Evolutionary conservation across 2,888 invertebrate genomes (phyloP).

Genomic region (Lypha dubia): DNA sequence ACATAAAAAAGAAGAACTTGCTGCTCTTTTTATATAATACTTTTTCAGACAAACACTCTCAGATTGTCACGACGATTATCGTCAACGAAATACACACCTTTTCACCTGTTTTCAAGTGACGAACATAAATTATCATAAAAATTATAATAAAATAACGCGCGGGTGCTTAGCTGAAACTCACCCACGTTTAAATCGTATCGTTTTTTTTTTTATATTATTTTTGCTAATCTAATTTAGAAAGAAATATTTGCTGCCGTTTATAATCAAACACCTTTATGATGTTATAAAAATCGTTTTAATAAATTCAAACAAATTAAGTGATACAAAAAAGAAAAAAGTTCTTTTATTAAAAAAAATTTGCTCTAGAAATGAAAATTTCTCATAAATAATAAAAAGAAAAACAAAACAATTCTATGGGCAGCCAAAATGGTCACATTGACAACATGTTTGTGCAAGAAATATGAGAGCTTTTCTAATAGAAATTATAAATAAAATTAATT

Average conservation of each 20-base stretch:
- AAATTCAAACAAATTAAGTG: constrained; percentile 58
- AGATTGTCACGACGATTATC: constrained; percentile 59
- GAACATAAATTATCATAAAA: constrained; percentile 65
- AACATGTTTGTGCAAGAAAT: constrained; percentile 47
- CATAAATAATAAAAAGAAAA: constrained; percentile 43
- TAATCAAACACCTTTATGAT: constrained; percentile 71
- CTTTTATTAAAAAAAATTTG: constrained; percentile 52
- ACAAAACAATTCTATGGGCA: no score
- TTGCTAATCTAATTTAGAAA: not conserved
- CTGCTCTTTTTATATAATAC: not conserved
- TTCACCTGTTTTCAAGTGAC: constrained; percentile 62
- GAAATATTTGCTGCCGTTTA: constrained; percentile 17
- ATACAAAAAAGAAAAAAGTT: constrained; percentile 18
- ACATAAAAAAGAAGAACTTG: constrained; percentile 27
- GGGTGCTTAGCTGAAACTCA: not conserved
- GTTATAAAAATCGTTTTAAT: constrained; percentile 70
- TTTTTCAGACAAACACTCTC: constrained; percentile 16
- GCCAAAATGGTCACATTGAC: constrained; percentile 10
- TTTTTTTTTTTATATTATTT: not conserved
- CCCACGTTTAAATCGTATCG: constrained; percentile 32
- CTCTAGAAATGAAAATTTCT: constrained; percentile 2
- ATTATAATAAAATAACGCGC: constrained; percentile 12
- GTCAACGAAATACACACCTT: constrained; percentile 50
- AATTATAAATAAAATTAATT: constrained; percentile 28
- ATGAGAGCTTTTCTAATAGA: constrained; percentile 44